phyloP scores from a whole-genome alignment of 2,797 vertebrate genomes.

The Sebastes trivittatus region DNA sequence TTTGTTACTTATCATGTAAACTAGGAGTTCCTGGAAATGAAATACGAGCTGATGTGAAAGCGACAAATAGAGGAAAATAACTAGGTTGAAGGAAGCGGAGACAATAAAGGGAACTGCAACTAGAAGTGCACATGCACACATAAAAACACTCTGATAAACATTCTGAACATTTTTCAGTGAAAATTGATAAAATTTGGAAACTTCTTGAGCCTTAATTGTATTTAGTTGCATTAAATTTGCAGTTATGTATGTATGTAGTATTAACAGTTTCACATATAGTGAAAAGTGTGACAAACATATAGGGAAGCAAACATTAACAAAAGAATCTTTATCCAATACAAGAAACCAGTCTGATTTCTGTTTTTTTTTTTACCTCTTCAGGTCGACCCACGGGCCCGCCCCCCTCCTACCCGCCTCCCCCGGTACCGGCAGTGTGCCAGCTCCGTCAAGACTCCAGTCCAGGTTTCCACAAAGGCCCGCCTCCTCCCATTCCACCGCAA shows the following conservation, averaged over 20 bases:
- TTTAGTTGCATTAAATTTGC: neutral
- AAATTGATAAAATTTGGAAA: neutral
- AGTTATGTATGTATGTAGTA: neutral
- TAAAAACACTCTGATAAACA: too few species aligned
- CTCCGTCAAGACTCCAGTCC: conserved; percentile 50
- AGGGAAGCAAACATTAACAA: neutral
- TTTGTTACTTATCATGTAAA: neutral
- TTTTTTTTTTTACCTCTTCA: conserved; percentile 22
- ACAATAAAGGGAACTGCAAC: neutral
- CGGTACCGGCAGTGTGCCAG: conserved; percentile 77
- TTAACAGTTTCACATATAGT: neutral
- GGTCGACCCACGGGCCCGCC: conserved; percentile 81
- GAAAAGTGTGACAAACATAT: neutral
- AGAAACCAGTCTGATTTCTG: neutral
- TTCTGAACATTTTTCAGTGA: neutral
- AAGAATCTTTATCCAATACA: neutral
- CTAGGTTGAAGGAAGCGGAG: neutral
- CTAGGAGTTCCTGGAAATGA: neutral
- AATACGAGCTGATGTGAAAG: neutral
- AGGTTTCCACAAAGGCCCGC: conserved; percentile 41
- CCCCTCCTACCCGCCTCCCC: conserved; percentile 91
- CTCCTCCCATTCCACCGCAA: conserved; percentile 54
- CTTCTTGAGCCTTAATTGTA: neutral
- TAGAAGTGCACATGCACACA: neutral
- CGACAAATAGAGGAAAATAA: neutral